Base-by-base conservation (phyloP, 2,113 vertebrate species). In the crab-eating macaque (Macaca fascicularis) region DNA sequence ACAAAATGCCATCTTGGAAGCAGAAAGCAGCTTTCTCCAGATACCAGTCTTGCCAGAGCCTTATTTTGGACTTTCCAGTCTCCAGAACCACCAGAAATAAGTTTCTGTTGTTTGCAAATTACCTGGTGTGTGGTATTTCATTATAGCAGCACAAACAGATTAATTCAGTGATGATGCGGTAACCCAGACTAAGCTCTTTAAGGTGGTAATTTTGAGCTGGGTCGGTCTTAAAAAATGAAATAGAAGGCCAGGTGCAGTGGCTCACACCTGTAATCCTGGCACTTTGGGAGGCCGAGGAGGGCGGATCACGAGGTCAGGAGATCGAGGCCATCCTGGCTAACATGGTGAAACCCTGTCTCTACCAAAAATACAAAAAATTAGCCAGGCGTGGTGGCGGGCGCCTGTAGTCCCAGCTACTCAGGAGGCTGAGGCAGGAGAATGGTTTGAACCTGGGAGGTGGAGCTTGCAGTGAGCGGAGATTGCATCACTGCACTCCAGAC, bases 311-410 rank as follows among this genome's bases (percentile, higher is more conserved):
- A 55, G 52, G 52, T 55, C 52, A 55, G 52, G 19, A 55, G 52
- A 55, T 55, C 6, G 52, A 20, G 19, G 20, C 52, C 19, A 20
- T 55, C 52, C 52, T 55, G 52, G 52, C 52, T 55, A 55, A 55
- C 17, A 55, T 7, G 19, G 52, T 55, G 19, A 55, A 55, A 55
- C 52, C 19, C 52, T 0, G 6, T 55, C 52, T 55, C 6, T 55
- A 55, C 52, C 19, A 55, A 55, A 55, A 55, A 55, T 20, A 55
- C 52, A 55, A 55, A 55, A 55, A 55, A 7, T 55, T 55, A 55
- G 19, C 52, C 19, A 0, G 52, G 19, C 19, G 0, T 55, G 19
- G 52, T 55, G 52, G 52, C 19, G 2, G 52, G 6, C 52, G 0
- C 52, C 19, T 55, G 52, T 55, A 55, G 52, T 55, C 52, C 52